phyloP scores from a whole-genome alignment of 2,797 vertebrate species.

The Adelosebastes latens region DNA sequence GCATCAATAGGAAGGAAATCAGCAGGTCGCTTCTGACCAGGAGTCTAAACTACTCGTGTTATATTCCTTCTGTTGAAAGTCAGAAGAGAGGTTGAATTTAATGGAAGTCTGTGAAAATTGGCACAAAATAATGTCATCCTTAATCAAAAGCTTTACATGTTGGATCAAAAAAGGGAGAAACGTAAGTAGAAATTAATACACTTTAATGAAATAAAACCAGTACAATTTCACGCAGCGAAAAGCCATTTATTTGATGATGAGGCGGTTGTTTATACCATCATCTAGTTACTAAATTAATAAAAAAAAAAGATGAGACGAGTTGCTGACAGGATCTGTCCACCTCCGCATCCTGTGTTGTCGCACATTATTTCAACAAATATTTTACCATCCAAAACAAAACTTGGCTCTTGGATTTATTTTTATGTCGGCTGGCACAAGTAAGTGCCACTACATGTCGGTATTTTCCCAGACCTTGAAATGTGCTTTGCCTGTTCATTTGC shows the following conservation, averaged over 20 bases:
- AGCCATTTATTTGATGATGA: neutral
- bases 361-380: neutral
- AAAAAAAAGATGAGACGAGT: neutral
- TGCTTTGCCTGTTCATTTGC: conserved; percentile 24
- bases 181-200: fast-evolving
- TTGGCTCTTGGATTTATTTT: neutral
- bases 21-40: neutral
- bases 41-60: neutral
- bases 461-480: conserved; percentile 23
- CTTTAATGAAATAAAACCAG: neutral
- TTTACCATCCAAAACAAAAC: neutral
- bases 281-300: neutral
- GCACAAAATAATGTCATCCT: neutral
- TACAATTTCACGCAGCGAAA: neutral
- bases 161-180: neutral
- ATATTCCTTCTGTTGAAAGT: neutral
- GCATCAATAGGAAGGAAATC: neutral
- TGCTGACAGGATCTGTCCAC: conserved; percentile 1
- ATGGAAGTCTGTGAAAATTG: neutral
- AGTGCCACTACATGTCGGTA: neutral
- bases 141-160: neutral
- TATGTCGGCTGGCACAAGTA: neutral
- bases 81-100: neutral
- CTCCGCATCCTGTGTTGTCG: neutral
- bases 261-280: neutral